Evolutionary conservation across 2,888 invertebrate genomes (phyloP), one percentile per base, ranked within the genome.

Genomic region (Xanthia togata): DNA sequence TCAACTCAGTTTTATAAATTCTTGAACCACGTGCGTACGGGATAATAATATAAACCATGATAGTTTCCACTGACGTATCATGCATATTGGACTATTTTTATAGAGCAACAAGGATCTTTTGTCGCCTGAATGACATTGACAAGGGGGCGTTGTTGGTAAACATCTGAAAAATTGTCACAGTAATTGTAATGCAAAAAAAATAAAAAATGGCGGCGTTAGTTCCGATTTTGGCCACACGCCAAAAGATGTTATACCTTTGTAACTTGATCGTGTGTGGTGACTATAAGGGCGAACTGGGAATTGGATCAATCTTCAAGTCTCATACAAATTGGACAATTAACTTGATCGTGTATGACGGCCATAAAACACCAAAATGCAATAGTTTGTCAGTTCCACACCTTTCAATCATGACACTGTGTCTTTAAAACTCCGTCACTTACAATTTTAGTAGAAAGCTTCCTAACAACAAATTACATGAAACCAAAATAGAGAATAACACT

Each of bases 391-490:
- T 78, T 60, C 17, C 26, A 23, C 35, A 26, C 57, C 41, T 31
- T 35, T 26, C 12, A 69, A 35, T 38, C 23, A 60, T 35, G 57
- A 44, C 53, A 69, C 50, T 35, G 50, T 38, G n/a, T 26, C 31
- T 74, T 50, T 17, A 57, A 78, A 50, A 68, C 38, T 78, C 17
- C 26, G 44, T 62, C 44, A 79, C 44, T 26, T n/a, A 17, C 5
- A 26, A 41, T 55, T 50, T 14, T 35, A 9, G 38, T 6, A 12
- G 20, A 79, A 59, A 41, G 53, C 26, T 44, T 70, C 35, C 12
- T 12, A 41, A 38, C 31, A 50, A 68, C 4, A 70, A 57, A 26
- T 78, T 35, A 62, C 5, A 14, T 55, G 31, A 8, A 62, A 62
- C 55, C 53, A 35, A 14, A 26, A n/a, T 12, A 41, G 26, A 31